phyloP scores from a whole-genome alignment of 37 sponge, comb jelly and placozoan genomes.

The Dysidea cf. avara region DNA sequence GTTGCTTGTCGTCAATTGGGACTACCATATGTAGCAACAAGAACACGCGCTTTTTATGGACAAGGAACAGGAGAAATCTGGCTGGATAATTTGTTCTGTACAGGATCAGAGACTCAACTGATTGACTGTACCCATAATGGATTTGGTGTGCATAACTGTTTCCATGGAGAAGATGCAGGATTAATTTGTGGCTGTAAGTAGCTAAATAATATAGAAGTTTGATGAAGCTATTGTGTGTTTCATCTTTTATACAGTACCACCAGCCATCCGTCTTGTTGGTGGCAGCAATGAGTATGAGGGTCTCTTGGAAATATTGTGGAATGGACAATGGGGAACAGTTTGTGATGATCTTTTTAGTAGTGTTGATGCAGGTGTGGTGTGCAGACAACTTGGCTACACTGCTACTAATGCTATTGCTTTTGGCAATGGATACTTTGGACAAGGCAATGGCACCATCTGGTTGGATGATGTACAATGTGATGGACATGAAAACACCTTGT shows the following conservation, averaged over 20 bases:
- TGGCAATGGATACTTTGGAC: slow-evolving; percentile 13
- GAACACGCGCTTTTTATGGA: slow-evolving; percentile 9
- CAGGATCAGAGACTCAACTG: slow-evolving; percentile 13
- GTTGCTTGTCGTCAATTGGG: slow-evolving; percentile 27
- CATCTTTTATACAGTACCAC: not conserved
- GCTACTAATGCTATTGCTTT: slow-evolving; percentile 1
- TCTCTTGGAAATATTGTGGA: slow-evolving; percentile 25
- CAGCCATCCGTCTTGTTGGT: slow-evolving; percentile 41
- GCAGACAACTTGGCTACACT: slow-evolving; percentile 28
- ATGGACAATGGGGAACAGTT: slow-evolving; percentile 32
- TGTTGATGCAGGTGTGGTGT: slow-evolving; percentile 32
- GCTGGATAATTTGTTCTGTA: slow-evolving; percentile 30
- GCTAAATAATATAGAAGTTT: not conserved
- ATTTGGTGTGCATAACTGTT: slow-evolving; percentile 22
- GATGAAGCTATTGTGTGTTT: not conserved
- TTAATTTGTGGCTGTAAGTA: slow-evolving; percentile 29
- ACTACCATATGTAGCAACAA: not conserved
- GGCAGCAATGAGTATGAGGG: slow-evolving; percentile 25
- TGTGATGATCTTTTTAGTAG: slow-evolving; percentile 32
- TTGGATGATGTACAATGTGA: slow-evolving; percentile 17
- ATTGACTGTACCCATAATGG: slow-evolving; percentile 16
- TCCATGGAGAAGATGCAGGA: slow-evolving; percentile 29
- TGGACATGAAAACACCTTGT: not conserved
- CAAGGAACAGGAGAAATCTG: slow-evolving; percentile 26
- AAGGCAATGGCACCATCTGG: slow-evolving; percentile 21